Conservation (phyloP, 1,140 invertebrate species). For the Aphaenogaster floridana region DNA sequence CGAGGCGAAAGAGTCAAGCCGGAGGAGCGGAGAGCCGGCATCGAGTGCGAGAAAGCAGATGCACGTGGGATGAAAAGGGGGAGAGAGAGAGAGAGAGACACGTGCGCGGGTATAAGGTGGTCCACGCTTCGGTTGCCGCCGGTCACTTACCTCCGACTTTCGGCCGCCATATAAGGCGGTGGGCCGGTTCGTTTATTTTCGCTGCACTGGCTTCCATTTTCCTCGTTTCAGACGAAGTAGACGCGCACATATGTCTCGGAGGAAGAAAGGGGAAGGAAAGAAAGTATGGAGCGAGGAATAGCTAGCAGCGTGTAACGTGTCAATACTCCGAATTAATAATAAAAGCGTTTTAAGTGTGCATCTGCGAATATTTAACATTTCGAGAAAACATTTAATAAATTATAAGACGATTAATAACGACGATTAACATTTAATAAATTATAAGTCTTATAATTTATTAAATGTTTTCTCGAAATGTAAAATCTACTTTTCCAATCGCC, state of each 20-base stretch:
- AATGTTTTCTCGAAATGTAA: too few species aligned
- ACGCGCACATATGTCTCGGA: neutral
- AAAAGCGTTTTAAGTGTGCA: neutral
- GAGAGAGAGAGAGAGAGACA: neutral
- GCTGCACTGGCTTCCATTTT: conserved; percentile 11
- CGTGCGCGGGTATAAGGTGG: conserved; percentile 4
- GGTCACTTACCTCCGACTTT: conserved; percentile 57
- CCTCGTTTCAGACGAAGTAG: neutral
- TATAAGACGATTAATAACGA: too few species aligned
- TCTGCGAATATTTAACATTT: neutral
- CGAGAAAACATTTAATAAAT: neutral
- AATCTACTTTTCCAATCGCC: too few species aligned
- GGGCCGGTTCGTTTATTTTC: conserved; percentile 19
- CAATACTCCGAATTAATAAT: neutral
- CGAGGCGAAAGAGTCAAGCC: conserved; percentile 28
- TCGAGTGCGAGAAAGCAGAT: conserved; percentile 11
- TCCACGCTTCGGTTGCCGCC: neutral
- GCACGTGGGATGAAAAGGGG: neutral
- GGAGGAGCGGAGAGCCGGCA: neutral
- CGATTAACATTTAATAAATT: too few species aligned
- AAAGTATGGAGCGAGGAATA: neutral
- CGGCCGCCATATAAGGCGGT: conserved; percentile 38
- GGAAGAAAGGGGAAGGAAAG: neutral
- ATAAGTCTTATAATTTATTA: too few species aligned
- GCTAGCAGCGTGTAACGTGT: neutral